Conservation (phyloP, 1,140 invertebrate genomes). For the Panagrolaimus sp. region DNA sequence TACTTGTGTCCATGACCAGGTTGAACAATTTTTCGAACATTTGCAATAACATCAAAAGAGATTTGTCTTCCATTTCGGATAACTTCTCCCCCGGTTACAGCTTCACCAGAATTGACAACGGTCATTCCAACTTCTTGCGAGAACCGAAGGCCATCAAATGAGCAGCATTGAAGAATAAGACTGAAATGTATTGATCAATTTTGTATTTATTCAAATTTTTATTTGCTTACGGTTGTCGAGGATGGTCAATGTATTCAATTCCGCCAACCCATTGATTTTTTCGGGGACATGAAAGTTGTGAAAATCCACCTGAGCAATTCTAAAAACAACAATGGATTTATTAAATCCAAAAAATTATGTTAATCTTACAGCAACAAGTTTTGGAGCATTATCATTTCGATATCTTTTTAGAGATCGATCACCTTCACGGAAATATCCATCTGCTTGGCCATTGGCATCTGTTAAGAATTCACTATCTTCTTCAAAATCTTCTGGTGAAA, state of each 20-base stretch:
- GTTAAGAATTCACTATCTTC: slow-evolving; percentile 50
- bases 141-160: slow-evolving; percentile 57
- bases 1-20: slow-evolving; percentile 23
- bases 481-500: slow-evolving; percentile 33
- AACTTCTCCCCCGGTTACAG: slow-evolving; percentile 57
- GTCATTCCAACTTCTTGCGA: slow-evolving; percentile 57
- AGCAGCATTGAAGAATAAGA: slow-evolving; percentile 55
- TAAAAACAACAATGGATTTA: slow-evolving; percentile 25
- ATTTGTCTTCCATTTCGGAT: slow-evolving; percentile 53
- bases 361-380: slow-evolving; percentile 42
- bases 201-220: neutral
- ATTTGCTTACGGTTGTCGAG: slow-evolving; percentile 50
- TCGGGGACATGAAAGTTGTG: slow-evolving; percentile 50
- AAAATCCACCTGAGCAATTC: slow-evolving; percentile 53
- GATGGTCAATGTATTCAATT: slow-evolving; percentile 58
- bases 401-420: slow-evolving; percentile 44
- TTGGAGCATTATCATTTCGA: slow-evolving; percentile 42
- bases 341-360: neutral
- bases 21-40: slow-evolving; percentile 53
- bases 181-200: slow-evolving; percentile 31
- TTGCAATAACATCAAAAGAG: slow-evolving; percentile 58
- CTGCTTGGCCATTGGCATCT: slow-evolving; percentile 46
- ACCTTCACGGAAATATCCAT: slow-evolving; percentile 56
- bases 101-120: slow-evolving; percentile 48
- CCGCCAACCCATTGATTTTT: slow-evolving; percentile 59